Evolutionary conservation across 1,140 invertebrate genomes (phyloP), one percentile per base, ranked within the genome.

Genomic region (Cydia splendana): DNA sequence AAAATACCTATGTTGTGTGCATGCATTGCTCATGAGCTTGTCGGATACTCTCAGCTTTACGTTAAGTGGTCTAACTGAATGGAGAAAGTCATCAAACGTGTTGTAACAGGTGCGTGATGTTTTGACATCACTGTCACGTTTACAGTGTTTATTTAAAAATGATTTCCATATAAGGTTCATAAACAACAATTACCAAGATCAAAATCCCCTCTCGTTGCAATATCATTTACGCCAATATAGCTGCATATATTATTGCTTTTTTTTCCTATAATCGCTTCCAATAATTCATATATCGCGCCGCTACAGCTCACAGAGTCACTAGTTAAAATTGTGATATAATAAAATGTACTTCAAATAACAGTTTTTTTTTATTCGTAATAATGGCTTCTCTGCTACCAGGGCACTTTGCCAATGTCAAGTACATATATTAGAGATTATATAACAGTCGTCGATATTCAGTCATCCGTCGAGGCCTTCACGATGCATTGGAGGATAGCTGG

Each of bases 31-130:
- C 24, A 24, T 53, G 4, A 20, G 20, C 57, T 62, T 10, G 18
- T 62, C n/a, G 18, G 10, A 62, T 7, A 24, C 57, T 62, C 57
- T 6, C 20, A 24, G 57, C 57, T 62, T 24, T 12, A 24, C 57
- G 57, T 62, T 62, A 62, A 62, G 18, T 62, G 57, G 18, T 62
- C 57, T 62, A 62, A 62, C 20, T 57, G 57, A 62, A 24, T 18
- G 57, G 57, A 62, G 57, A 62, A 62, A 62, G 57, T 62, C 57
- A 20, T 62, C 57, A 24, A 10, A 62, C 57, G 57, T 62, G 57
- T 62, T 24, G 20, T 12, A 24, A 62, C 57, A 62, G 53, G 53
- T 62, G 53, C 53, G 53, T 62, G 18, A 48, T n/a, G 53, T 18
- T n/a, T 20, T 62, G 7, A 20, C 53, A 18, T 62, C 18, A 62